Evolutionary conservation across 2,888 invertebrate genomes (phyloP), one percentile per base, ranked within the genome.

Genomic region (Phengaris alcon): DNA sequence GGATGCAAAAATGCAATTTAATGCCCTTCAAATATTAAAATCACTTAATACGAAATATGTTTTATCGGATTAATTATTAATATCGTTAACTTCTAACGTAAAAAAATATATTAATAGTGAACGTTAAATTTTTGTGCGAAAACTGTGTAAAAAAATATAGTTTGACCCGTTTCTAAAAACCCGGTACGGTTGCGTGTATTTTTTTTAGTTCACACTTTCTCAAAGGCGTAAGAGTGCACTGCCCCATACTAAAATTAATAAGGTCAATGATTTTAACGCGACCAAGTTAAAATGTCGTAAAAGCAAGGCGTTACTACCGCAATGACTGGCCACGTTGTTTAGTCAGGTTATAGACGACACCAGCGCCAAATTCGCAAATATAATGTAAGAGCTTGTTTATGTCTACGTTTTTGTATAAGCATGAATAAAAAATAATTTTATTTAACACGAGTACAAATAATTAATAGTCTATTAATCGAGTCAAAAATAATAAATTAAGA

Each of bases 181-280:
- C 35, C 35, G 12, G 12, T 15, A 15, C 35, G 10, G 0, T 44
- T 64, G 12, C 64, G 35, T 44, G 12, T 12, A 59, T 64, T 64
- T 35, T 22, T 74, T 74, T 68, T 13, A 35, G 35, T 64, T 64
- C 12, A 64, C 35, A 64, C 64, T 64, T 64, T 64, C 64, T 44
- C 64, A 64, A 64, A 64, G 12, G 64, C 64, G 35, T 35, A 59
- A 4, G 64, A 64, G 64, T 64, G 64, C 64, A 64, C 35, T 64
- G 64, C 64, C 64, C 64, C 64, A 64, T 44, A 64, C 64, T 59
- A 64, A 64, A 64, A 35, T 44, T 64, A 64, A 64, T 64, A 64
- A 44, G 35, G 64, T 64, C 88, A 89, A 88, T 79, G 90, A 82
- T 82, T 86, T 82, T 84, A 80, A 87, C 75, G 82, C 84, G 75